Conservation (phyloP, 2,113 vertebrate species). For the Gymnobelideus leadbeateri region DNA sequence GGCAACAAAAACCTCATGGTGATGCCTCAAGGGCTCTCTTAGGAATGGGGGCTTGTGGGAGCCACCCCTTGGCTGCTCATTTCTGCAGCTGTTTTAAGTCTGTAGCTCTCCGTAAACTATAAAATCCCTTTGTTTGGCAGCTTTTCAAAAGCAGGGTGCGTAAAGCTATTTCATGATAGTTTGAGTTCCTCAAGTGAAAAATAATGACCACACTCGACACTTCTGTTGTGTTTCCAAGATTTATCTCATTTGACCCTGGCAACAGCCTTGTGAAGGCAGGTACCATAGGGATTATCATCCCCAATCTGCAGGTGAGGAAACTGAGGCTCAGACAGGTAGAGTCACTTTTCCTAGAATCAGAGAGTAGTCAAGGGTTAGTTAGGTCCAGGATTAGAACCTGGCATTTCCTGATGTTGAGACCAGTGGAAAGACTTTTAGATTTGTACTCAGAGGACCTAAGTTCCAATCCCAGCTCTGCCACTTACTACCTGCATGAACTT, state of each 20-base stretch:
- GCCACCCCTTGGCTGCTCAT: conserved; percentile 7
- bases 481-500: neutral
- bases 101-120: conserved; percentile 18
- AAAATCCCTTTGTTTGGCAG: conserved; percentile 34
- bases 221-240: neutral
- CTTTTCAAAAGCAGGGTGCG: conserved; percentile 29
- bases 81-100: conserved; percentile 23
- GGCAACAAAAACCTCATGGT: neutral
- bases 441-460: neutral
- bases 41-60: neutral
- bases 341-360: neutral
- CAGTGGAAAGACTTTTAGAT: neutral
- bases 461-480: neutral
- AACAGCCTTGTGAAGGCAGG: neutral
- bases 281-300: neutral
- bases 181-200: conserved; percentile 18
- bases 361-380: neutral
- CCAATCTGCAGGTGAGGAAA: neutral
- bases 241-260: neutral
- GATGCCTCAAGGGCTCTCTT: neutral
- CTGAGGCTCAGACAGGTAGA: neutral
- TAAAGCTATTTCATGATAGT: conserved; percentile 33
- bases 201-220: neutral
- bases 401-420: neutral
- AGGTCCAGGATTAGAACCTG: neutral